Conservation (phyloP, 2,113 vertebrate genomes). For the Mesocricetus auratus region DNA sequence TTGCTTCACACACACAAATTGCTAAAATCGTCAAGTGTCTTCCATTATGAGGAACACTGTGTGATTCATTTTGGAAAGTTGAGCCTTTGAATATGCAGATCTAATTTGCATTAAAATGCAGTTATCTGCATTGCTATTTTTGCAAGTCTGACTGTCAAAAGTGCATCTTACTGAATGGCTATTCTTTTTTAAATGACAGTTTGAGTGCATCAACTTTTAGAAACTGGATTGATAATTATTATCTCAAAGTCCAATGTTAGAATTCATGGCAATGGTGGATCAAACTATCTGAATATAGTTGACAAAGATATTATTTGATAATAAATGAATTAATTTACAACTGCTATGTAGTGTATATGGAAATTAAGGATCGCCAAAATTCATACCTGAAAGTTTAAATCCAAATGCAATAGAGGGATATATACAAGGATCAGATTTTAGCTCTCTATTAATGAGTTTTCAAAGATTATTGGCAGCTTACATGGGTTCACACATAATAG, state of each 20-base stretch:
- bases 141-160: constrained; percentile 62
- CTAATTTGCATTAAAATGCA: constrained; percentile 69
- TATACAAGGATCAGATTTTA: neutral
- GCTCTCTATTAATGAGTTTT: neutral
- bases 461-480: neutral
- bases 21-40: constrained; percentile 32
- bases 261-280: neutral
- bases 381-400: neutral
- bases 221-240: constrained; percentile 61
- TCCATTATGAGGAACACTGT: constrained; percentile 59
- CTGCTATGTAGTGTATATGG: neutral
- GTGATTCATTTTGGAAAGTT: constrained; percentile 33
- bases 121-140: constrained; percentile 59
- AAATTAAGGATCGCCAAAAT: neutral
- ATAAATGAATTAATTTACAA: neutral
- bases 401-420: neutral
- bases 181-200: constrained; percentile 62
- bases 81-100: constrained; percentile 57
- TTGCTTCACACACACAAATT: constrained; percentile 47
- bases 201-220: constrained; percentile 35
- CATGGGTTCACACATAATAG: neutral
- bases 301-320: neutral
- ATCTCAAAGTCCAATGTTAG: constrained; percentile 1
- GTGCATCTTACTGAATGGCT: neutral
- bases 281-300: constrained; percentile 15